Evolutionary conservation across 2,797 vertebrate genomes (phyloP).

Genomic region (Aviceda cuculoides): DNA sequence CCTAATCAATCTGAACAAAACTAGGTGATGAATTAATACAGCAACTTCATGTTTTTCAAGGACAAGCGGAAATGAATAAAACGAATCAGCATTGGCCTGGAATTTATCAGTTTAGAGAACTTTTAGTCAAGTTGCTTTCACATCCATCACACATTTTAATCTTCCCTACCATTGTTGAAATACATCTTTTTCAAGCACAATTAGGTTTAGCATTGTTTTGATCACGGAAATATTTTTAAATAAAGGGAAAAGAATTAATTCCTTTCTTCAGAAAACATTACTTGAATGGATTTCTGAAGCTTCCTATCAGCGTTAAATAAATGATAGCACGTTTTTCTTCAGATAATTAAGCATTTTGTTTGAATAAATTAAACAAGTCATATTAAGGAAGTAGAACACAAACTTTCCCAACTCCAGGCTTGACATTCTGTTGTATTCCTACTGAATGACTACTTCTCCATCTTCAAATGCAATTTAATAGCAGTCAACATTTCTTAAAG

Average conservation of each 20-base stretch:
- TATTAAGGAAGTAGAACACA: background rate
- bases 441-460: background rate
- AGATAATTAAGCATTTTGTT: constrained; percentile 9
- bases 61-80: background rate
- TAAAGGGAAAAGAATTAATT: background rate
- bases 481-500: background rate
- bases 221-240: constrained; percentile 16
- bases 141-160: constrained; percentile 14
- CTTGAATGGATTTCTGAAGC: background rate
- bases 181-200: background rate
- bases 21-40: background rate
- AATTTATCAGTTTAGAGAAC: constrained; percentile 11
- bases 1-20: constrained; percentile 25
- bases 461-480: background rate
- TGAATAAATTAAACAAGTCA: background rate
- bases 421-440: background rate
- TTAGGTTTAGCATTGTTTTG: constrained; percentile 5
- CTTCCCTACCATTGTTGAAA: background rate
- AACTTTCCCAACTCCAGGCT: background rate
- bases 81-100: background rate
- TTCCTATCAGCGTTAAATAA: background rate
- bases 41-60: background rate
- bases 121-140: constrained; percentile 3
- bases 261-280: background rate
- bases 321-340: background rate